These are phyloP conservation scores for Megalonaias nervosa DNA, from an alignment of 1,140 invertebrate genomes.

Conservation along the genomic window DNA sequence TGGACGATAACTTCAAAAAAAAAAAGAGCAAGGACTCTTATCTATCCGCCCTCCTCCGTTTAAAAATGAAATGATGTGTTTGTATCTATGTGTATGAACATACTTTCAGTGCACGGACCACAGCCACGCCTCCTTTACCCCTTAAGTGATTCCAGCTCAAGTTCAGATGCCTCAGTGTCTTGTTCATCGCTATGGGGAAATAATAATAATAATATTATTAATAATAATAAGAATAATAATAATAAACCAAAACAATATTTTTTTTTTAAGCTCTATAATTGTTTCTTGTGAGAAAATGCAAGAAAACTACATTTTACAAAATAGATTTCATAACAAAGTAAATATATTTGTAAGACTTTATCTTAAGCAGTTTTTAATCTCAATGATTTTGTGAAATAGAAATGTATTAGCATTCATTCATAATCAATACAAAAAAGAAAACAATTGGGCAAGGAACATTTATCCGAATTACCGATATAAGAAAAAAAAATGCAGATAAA, in stretches of 20 bases:
- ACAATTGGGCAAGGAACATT: too few species aligned
- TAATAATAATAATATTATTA: slow-evolving; percentile 1
- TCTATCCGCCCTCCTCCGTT: too few species aligned
- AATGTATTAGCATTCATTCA: too few species aligned
- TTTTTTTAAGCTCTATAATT: neutral
- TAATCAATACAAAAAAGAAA: too few species aligned
- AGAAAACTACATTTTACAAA: neutral
- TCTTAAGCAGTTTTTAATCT: too few species aligned
- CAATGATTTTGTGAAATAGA: too few species aligned
- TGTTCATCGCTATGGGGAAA: slow-evolving; percentile 30
- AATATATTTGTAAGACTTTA: too few species aligned
- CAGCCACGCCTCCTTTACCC: slow-evolving; percentile 46
- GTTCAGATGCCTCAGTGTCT: slow-evolving; percentile 40
- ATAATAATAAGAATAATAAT: neutral
- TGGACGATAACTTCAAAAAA: too few species aligned
- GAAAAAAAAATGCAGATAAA: neutral
- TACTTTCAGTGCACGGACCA: slow-evolving; percentile 51
- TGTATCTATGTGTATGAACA: too few species aligned
- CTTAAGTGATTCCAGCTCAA: slow-evolving; percentile 54
- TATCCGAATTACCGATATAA: neutral
- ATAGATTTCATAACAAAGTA: too few species aligned
- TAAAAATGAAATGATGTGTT: too few species aligned
- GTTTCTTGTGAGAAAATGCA: neutral
- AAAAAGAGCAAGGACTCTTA: too few species aligned
- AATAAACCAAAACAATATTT: neutral